phyloP scores from a whole-genome alignment of 2,113 vertebrate genomes.

The Nothocercus nigrocapillus region DNA sequence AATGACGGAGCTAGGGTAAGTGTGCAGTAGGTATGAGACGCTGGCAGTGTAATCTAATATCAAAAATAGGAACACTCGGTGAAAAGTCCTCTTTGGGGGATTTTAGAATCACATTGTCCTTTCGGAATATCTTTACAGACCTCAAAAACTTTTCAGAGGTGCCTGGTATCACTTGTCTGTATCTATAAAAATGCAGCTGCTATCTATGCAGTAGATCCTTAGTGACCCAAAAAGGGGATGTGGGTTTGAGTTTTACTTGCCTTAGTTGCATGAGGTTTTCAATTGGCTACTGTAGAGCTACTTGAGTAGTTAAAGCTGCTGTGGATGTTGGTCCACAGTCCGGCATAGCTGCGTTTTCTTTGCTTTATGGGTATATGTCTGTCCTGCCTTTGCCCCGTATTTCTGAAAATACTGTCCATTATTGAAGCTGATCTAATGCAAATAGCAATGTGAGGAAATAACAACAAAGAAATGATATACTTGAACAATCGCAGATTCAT shows the following conservation, averaged over 20 bases:
- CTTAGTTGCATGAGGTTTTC: background rate
- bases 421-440: background rate
- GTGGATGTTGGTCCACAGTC: background rate
- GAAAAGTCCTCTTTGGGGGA: background rate
- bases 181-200: background rate
- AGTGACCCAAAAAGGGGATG: background rate
- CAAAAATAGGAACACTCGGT: background rate
- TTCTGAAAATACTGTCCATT: background rate
- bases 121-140: background rate
- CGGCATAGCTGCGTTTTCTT: background rate
- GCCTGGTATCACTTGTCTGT: background rate
- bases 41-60: background rate
- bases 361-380: background rate
- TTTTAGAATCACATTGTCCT: background rate
- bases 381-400: background rate
- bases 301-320: background rate
- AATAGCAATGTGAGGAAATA: background rate
- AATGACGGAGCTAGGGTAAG: slow-evolving; percentile 87
- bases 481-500: background rate
- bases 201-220: background rate
- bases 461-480: background rate
- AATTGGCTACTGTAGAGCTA: background rate
- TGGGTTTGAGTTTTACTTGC: background rate
- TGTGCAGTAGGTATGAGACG: background rate
- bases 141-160: background rate